These are phyloP conservation scores for Euzophera pinguis DNA, from an alignment of 2,888 invertebrate genomes.

Conservation along the genomic window DNA sequence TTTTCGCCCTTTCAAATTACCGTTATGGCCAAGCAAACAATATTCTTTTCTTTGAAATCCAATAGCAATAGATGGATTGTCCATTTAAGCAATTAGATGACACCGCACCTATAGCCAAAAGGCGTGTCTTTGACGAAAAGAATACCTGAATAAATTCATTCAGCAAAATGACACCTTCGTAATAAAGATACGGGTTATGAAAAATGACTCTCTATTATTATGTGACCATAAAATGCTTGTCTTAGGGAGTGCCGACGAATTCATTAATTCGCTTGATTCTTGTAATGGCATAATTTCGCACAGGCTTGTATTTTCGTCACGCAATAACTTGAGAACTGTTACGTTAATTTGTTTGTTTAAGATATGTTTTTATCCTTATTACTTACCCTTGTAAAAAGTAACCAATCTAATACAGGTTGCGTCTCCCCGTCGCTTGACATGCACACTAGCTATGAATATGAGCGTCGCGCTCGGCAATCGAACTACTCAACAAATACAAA, in stretches of 20 bases:
- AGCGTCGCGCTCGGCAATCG: too few species aligned
- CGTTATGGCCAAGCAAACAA: slow-evolving; percentile 1
- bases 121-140: not conserved
- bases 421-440: too few species aligned
- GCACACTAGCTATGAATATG: too few species aligned
- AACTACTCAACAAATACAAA: too few species aligned
- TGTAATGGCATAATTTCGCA: not conserved
- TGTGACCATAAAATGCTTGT: not conserved
- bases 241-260: not conserved
- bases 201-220: not conserved
- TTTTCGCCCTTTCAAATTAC: not conserved
- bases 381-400: too few species aligned
- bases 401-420: too few species aligned
- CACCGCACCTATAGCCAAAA: slow-evolving; percentile 29
- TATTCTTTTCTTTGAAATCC: slow-evolving; percentile 32
- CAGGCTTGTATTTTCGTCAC: too few species aligned
- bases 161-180: not conserved
- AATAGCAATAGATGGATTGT: slow-evolving; percentile 41
- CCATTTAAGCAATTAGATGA: slow-evolving; percentile 37
- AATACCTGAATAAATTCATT: not conserved
- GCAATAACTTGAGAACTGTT: too few species aligned
- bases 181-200: slow-evolving; percentile 4
- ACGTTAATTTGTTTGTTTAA: too few species aligned
- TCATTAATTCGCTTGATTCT: not conserved
- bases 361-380: too few species aligned